phyloP scores from a whole-genome alignment of 92 coral and sea anemone species.

The Bergia sp. region DNA sequence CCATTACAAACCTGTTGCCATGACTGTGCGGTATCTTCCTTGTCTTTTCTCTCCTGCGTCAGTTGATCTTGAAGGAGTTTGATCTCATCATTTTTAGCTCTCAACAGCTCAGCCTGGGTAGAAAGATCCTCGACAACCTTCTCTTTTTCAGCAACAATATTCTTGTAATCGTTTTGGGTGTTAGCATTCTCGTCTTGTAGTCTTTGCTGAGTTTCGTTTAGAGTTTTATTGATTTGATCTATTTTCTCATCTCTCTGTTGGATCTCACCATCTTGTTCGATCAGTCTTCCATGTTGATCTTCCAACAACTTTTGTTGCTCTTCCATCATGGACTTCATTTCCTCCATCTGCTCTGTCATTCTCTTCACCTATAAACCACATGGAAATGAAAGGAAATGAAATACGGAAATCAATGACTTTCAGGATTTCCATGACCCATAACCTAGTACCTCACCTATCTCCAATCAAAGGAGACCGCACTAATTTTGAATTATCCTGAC shows the following conservation, averaged over 20 bases:
- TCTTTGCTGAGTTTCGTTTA: slow-evolving; percentile 61
- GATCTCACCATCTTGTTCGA: slow-evolving; percentile 73
- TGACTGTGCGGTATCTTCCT: slow-evolving; percentile 39
- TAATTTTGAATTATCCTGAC: not conserved
- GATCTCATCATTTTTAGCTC: slow-evolving; percentile 60
- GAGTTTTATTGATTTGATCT: slow-evolving; percentile 56
- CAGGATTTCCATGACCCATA: not conserved
- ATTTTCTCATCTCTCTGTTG: slow-evolving; percentile 63
- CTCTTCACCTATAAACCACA: slow-evolving; percentile 41
- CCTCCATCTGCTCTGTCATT: slow-evolving; percentile 86
- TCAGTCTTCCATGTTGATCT: slow-evolving; percentile 80
- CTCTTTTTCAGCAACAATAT: slow-evolving; percentile 41
- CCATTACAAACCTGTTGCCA: slow-evolving; percentile 44
- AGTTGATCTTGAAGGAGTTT: slow-evolving; percentile 71
- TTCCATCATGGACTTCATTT: slow-evolving; percentile 88
- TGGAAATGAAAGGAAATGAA: not conserved
- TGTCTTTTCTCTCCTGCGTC: slow-evolving; percentile 61
- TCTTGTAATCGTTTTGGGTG: slow-evolving; percentile 45
- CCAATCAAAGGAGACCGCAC: not conserved
- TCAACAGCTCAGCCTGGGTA: slow-evolving; percentile 51
- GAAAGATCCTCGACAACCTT: slow-evolving; percentile 46
- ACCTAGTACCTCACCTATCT: not conserved
- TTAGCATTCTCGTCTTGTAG: slow-evolving; percentile 53
- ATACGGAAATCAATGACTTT: too few species aligned
- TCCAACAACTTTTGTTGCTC: slow-evolving; percentile 87